These are phyloP conservation scores for Tachysurus vachellii DNA, from an alignment of 2,113 vertebrate species.

Conservation along the genomic window DNA sequence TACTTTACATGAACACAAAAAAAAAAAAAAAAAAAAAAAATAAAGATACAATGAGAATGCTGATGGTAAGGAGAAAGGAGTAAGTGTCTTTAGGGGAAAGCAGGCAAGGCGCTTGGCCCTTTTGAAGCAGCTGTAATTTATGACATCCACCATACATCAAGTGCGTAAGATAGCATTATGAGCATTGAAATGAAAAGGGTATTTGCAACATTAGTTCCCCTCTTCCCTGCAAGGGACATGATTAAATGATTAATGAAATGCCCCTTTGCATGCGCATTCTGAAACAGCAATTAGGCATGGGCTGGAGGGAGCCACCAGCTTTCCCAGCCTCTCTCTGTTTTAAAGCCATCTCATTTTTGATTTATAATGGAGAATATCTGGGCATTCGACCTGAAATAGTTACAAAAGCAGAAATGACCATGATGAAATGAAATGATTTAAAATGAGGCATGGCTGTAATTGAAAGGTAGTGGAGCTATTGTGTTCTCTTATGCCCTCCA, in stretches of 20 bases:
- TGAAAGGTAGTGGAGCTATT: constrained; percentile 86
- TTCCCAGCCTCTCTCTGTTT: constrained; percentile 68
- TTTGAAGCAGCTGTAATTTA: constrained; percentile 98
- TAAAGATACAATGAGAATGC: constrained; percentile 45
- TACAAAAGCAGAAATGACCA: constrained; percentile 84
- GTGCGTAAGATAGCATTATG: constrained; percentile 97
- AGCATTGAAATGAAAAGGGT: constrained; percentile 99
- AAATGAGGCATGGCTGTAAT: constrained; percentile 85
- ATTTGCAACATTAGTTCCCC: constrained; percentile 99
- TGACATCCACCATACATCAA: constrained; percentile 99
- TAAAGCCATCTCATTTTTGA: constrained; percentile 88
- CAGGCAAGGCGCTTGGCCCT: constrained; percentile 81
- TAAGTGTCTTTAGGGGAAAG: constrained; percentile 90
- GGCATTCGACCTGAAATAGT: constrained; percentile 86
- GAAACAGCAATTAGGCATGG: constrained; percentile 99
- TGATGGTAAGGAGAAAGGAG: constrained; percentile 72
- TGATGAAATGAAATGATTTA: constrained; percentile 82
- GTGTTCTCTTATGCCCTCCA: constrained; percentile 81
- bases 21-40: constrained; percentile 55
- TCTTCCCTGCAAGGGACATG: constrained; percentile 96
- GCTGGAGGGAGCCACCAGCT: constrained; percentile 86
- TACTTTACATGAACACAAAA: neutral
- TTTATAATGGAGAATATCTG: constrained; percentile 92
- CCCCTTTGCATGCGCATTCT: constrained; percentile 96
- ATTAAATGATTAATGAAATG: constrained; percentile 99